Percentiles rank a stretch among this genome's conserved stretches.
phyloP scores from a whole-genome alignment of 1,140 invertebrate species.

The Globodera rostochiensis region DNA sequence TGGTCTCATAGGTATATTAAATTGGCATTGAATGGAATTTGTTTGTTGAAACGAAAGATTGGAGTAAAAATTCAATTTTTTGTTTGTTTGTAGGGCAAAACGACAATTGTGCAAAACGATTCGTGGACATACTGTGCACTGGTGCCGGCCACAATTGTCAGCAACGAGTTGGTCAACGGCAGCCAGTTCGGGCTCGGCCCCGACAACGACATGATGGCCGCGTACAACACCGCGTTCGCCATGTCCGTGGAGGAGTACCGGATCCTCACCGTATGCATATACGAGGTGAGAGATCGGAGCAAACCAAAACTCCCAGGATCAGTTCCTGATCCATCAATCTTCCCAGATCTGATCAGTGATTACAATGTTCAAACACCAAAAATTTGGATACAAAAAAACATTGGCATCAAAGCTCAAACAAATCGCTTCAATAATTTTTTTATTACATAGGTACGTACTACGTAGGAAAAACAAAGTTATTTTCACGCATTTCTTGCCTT shows the following conservation, averaged over 20 bases:
- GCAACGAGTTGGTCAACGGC: slow-evolving; percentile 35
- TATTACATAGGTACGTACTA: no score
- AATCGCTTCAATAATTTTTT: no score
- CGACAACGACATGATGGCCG: slow-evolving; percentile 30
- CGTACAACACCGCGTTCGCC: slow-evolving; percentile 36
- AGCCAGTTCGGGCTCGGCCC: slow-evolving; percentile 44
- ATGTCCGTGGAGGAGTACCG: slow-evolving; percentile 31
- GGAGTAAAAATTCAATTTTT: slow-evolving; percentile 12
- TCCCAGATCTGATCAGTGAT: no score
- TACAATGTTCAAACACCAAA: no score
- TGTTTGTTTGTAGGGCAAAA: slow-evolving; percentile 30
- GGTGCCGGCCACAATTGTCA: slow-evolving; percentile 32
- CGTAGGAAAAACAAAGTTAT: no score
- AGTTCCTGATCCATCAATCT: no score
- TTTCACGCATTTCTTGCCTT: neutral
- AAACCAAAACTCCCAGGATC: no score
- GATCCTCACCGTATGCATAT: slow-evolving; percentile 41
- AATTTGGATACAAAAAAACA: no score
- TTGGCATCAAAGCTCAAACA: no score
- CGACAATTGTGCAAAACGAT: slow-evolving; percentile 32
- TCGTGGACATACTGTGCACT: slow-evolving; percentile 40
- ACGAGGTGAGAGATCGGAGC: slow-evolving; percentile 31
- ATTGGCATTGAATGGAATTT: neutral
- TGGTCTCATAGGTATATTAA: neutral
- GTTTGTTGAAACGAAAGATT: neutral